Percentiles rank a stretch among this genome's conserved stretches.
These are phyloP conservation scores for Sphaeramia orbicularis DNA, from an alignment of 2,797 vertebrate species.

Conservation along the genomic window DNA sequence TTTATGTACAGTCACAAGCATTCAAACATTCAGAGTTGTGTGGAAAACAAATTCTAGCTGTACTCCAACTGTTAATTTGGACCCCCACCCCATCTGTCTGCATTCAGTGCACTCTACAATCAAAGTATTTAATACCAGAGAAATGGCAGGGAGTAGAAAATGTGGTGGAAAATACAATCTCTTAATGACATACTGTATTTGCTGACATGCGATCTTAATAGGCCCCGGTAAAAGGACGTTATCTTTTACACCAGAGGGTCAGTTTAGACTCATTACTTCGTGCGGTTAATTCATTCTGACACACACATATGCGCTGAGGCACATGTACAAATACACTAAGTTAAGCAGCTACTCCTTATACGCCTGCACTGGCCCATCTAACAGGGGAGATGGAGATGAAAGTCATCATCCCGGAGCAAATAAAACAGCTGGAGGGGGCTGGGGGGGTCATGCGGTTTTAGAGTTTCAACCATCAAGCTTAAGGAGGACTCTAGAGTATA, in stretches of 20 bases:
- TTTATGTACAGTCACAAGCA: conserved; percentile 67
- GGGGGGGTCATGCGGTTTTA: conserved; percentile 47
- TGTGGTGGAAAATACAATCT: conserved; percentile 62
- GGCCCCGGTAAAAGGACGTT: conserved; percentile 24
- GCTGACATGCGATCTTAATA: conserved; percentile 45
- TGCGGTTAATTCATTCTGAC: conserved; percentile 50
- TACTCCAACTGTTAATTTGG: conserved; percentile 31
- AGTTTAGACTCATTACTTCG: conserved; percentile 28
- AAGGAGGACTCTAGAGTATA: conserved; percentile 27
- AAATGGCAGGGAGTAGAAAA: conserved; percentile 22
- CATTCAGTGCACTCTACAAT: conserved; percentile 62
- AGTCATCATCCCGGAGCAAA: conserved; percentile 37
- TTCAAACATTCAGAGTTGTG: conserved; percentile 62
- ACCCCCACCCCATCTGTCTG: conserved; percentile 1
- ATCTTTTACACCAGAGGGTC: conserved; percentile 35
- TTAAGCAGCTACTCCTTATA: conserved; percentile 35
- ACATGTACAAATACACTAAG: conserved; percentile 7
- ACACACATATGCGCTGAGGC: conserved; percentile 38
- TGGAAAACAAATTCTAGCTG: conserved; percentile 56
- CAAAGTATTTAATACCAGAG: conserved; percentile 54
- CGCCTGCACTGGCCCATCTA: conserved; percentile 34
- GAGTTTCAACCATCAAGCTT: conserved; percentile 37
- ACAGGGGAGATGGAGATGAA: conserved; percentile 46
- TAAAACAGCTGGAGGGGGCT: conserved; percentile 43
- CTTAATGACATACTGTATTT: conserved; percentile 48